Conservation (phyloP, 1,140 invertebrate genomes). For the Hycleus cichorii region DNA sequence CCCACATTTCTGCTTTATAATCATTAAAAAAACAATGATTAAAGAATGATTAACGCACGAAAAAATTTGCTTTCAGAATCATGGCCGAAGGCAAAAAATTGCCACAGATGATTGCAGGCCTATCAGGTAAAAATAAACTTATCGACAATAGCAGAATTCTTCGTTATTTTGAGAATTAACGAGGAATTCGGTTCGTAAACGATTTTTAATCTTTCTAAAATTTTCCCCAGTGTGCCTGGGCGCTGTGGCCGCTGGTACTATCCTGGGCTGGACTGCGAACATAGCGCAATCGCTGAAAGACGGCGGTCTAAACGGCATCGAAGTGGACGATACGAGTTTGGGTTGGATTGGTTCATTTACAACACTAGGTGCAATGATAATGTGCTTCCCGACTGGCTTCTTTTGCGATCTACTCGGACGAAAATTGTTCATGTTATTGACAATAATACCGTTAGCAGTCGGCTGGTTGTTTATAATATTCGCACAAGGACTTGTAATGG, state of each 20-base stretch:
- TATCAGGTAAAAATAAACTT: slow-evolving; percentile 43
- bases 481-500: slow-evolving; percentile 50
- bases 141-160: too few relatives aligned
- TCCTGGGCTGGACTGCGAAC: slow-evolving; percentile 55
- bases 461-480: slow-evolving; percentile 63
- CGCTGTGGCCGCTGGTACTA: slow-evolving; percentile 52
- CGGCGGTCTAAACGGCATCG: slow-evolving; percentile 32
- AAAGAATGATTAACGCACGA: too few relatives aligned
- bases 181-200: not conserved
- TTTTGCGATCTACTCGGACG: slow-evolving; percentile 61
- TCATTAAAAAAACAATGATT: too few relatives aligned
- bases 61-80: too few relatives aligned
- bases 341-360: slow-evolving; percentile 46
- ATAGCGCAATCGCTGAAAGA: slow-evolving; percentile 44
- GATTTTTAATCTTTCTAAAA: not conserved
- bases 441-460: slow-evolving; percentile 55
- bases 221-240: slow-evolving; percentile 47
- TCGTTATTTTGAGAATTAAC: too few relatives aligned
- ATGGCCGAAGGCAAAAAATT: slow-evolving; percentile 43
- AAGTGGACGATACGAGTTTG: slow-evolving; percentile 23
- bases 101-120: slow-evolving; percentile 57
- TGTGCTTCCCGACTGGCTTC: slow-evolving; percentile 53
- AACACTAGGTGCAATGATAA: slow-evolving; percentile 53
- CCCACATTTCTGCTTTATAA: too few relatives aligned
- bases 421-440: slow-evolving; percentile 56